Base-by-base conservation (phyloP, 2,113 vertebrate species). In the Carassius carassius region DNA sequence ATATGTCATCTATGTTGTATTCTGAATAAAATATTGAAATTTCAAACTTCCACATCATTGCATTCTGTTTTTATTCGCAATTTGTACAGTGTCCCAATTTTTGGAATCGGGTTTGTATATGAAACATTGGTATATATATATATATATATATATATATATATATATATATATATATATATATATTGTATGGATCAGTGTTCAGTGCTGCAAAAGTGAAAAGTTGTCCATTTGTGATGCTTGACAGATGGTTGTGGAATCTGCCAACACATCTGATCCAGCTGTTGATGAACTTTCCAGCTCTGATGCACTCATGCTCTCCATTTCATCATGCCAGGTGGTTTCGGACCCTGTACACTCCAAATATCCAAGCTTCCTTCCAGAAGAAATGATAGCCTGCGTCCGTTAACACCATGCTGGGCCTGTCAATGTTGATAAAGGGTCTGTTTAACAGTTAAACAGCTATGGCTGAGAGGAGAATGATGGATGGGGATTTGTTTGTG, bases 241-340 rank as follows among this genome's bases (percentile, higher is more conserved):
- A 44, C 81, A 87, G 84, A 87, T 84, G 78, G 86, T 78, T 83
- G 80, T 58, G 76, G 85, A 78, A 84, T 78, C 85, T 90, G 89
- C 86, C 91, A 89, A 82, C 87, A 85, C 69, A 73, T 11, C 88
- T 90, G 91, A 92, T 91, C 89, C 90, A 92, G 91, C 89, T 86
- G 74, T 82, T 88, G 88, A 86, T 89, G 84, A 85, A 87, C 77
- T 86, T 87, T 78, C 41, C 77, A 82, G 76, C 70, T 75, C 72
- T 41, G 41, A 41, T 41, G 41, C 41, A 41, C 41, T 8, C 41
- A 41, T 41, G 41, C 41, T 85, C 60, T 51, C 84, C 60, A 76
- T 82, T 90, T 75, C 54, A 84, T 89, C 88, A 86, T 11, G 83
- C 86, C 81, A 87, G 51, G 80, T 74, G 75, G 72, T 79, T 84